Conservation (phyloP, 1,140 invertebrate species). For the Metopolophium dirhodum region DNA sequence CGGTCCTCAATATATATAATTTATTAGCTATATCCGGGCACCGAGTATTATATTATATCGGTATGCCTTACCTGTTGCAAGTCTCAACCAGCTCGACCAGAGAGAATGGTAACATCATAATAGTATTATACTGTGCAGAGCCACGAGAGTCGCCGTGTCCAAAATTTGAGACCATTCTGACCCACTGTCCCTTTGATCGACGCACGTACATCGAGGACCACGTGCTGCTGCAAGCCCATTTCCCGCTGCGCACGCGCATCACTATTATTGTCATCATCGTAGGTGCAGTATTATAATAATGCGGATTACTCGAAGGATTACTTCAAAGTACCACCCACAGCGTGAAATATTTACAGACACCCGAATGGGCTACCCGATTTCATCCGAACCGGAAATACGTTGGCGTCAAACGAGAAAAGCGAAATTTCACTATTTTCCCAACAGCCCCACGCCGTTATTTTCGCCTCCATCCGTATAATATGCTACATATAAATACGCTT, state of each 20-base stretch:
- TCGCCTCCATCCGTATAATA: no score
- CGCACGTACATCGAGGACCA: not conserved
- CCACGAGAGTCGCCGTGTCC: not conserved
- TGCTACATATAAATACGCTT: not conserved
- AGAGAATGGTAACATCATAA: not conserved
- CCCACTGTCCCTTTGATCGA: not conserved
- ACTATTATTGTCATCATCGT: not conserved
- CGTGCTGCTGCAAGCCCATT: not conserved
- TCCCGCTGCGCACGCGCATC: not conserved
- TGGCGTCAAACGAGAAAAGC: not conserved
- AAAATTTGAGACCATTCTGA: not conserved
- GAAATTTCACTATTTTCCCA: not conserved
- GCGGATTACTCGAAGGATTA: not conserved
- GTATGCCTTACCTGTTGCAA: not conserved
- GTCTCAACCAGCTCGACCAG: not conserved
- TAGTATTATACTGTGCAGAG: not conserved
- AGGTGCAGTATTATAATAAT: not conserved
- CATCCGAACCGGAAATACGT: not conserved
- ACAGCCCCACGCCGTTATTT: not conserved
- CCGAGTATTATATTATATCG: not conserved
- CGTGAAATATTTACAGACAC: not conserved
- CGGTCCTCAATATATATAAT: not conserved
- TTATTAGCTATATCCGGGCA: not conserved
- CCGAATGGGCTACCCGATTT: not conserved
- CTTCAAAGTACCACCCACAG: not conserved